Evolutionary conservation across 2,888 invertebrate genomes (phyloP).

Genomic region (Dryobota labecula): DNA sequence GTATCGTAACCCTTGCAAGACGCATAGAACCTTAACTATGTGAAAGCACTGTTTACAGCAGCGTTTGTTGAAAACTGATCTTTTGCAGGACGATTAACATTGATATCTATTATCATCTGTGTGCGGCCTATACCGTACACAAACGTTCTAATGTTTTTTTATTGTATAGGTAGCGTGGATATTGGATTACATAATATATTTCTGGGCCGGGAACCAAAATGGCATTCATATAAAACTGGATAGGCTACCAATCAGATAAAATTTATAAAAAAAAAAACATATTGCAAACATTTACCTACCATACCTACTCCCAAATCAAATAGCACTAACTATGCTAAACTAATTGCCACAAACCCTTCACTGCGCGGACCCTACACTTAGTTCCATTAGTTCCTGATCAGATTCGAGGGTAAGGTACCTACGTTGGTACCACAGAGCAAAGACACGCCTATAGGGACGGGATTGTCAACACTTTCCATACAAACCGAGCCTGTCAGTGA

Average conservation of each 20-base stretch:
- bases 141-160: no score
- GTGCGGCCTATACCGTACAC: no score
- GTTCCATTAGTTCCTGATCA: slow-evolving; percentile 46
- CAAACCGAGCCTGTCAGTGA: background rate
- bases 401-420: slow-evolving; percentile 22
- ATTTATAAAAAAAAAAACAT: background rate
- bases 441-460: background rate
- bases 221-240: background rate
- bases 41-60: no score
- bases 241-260: background rate
- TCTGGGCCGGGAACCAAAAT: background rate
- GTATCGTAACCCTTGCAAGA: no score
- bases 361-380: slow-evolving; percentile 7
- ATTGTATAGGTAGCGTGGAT: background rate
- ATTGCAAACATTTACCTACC: background rate
- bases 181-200: background rate
- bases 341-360: slow-evolving; percentile 21
- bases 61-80: no score
- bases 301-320: background rate
- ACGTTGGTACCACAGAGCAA: slow-evolving; percentile 4
- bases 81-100: no score
- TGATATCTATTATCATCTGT: no score
- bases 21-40: no score
- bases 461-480: background rate
- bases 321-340: slow-evolving; percentile 14